Evolutionary conservation across 2,888 invertebrate species (phyloP).

Genomic region (Noctua pronuba): DNA sequence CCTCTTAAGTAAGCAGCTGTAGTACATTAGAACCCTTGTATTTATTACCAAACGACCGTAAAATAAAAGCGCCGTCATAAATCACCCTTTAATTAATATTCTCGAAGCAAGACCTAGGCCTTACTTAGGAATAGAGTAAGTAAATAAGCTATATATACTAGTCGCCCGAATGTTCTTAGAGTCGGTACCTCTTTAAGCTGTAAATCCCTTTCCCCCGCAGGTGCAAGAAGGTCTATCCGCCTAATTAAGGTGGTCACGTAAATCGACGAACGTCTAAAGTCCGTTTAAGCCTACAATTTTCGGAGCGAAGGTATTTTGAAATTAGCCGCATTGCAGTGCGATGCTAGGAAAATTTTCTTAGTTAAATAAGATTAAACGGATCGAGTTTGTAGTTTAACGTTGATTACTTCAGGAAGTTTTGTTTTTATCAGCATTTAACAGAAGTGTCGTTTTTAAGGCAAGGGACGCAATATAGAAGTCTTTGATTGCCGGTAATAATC

Average conservation of each 20-base stretch:
- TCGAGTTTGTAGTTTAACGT: slow-evolving; percentile 48
- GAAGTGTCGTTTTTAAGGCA: neutral
- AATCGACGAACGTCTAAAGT: slow-evolving; percentile 76
- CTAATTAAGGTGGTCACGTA: slow-evolving; percentile 84
- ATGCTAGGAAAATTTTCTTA: slow-evolving; percentile 50
- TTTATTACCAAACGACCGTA: neutral
- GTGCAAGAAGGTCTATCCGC: slow-evolving; percentile 81
- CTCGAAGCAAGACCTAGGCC: slow-evolving; percentile 14
- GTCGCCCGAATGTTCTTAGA: slow-evolving; percentile 63
- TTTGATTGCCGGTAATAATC: neutral
- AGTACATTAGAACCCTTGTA: neutral
- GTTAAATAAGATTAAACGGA: slow-evolving; percentile 47
- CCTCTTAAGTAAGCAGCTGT: neutral
- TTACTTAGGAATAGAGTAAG: slow-evolving; percentile 42
- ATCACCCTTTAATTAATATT: slow-evolving; percentile 22
- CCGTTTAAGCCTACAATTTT: slow-evolving; percentile 79
- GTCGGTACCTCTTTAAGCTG: slow-evolving; percentile 72
- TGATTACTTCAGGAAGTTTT: slow-evolving; percentile 47
- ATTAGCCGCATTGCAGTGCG: slow-evolving; percentile 74
- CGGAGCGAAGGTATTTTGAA: slow-evolving; percentile 69
- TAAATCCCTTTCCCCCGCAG: slow-evolving; percentile 81
- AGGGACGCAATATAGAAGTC: no score
- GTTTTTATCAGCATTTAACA: slow-evolving; percentile 18
- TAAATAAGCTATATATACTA: slow-evolving; percentile 51
- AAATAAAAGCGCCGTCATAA: neutral